Conservation (phyloP, 2,888 invertebrate species). For the Shargacucullia verbasci region DNA sequence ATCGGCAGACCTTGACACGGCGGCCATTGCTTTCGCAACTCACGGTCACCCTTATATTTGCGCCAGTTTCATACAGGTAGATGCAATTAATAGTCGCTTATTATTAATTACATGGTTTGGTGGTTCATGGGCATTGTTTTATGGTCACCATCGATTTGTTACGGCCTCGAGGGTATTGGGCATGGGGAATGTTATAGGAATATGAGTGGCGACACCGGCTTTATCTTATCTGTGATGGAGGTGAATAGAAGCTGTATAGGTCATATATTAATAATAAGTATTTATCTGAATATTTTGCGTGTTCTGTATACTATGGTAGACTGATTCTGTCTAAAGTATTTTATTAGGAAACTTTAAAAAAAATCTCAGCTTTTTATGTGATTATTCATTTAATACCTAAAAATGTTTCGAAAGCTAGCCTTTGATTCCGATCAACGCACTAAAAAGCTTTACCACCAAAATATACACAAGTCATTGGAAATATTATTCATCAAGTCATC, state of each 20-base stretch:
- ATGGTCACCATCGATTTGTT: conserved; percentile 44
- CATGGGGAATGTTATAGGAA: conserved; percentile 37
- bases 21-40: conserved; percentile 74
- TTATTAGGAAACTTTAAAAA: too few relatives aligned
- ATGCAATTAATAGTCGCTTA: conserved; percentile 55
- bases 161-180: conserved; percentile 22
- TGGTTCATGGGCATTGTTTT: conserved; percentile 47
- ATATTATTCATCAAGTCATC: conserved; percentile 12
- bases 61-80: conserved; percentile 58
- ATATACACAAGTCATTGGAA: conserved; percentile 22
- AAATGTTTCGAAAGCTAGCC: too few relatives aligned
- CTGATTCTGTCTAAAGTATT: too few relatives aligned
- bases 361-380: too few relatives aligned
- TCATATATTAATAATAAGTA: too few relatives aligned
- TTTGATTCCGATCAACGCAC: not conserved
- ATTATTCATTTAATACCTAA: too few relatives aligned
- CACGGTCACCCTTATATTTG: conserved; percentile 73
- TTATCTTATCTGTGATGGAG: conserved; percentile 20
- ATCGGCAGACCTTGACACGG: conserved; percentile 75
- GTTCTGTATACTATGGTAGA: too few relatives aligned
- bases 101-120: conserved; percentile 53
- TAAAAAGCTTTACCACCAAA: not conserved
- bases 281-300: too few relatives aligned
- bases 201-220: conserved; percentile 28
- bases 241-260: too few relatives aligned